These are phyloP conservation scores for Solenopsis fugax DNA, from an alignment of 1,140 invertebrate genomes.

Conservation along the genomic window DNA sequence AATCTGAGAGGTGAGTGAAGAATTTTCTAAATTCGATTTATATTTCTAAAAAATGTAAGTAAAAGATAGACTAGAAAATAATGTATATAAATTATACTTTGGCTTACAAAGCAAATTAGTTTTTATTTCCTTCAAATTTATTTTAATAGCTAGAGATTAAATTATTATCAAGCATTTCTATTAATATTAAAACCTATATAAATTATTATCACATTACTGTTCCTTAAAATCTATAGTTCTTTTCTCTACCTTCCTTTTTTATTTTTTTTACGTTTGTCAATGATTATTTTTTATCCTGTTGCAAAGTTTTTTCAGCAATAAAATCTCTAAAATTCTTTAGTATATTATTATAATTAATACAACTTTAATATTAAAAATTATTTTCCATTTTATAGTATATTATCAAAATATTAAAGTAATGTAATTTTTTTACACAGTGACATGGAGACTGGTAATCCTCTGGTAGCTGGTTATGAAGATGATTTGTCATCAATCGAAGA, in stretches of 20 bases:
- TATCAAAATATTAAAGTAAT: constrained; percentile 7
- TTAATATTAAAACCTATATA: background rate
- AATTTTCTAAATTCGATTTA: background rate
- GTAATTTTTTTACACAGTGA: constrained; percentile 88
- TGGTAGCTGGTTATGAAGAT: constrained; percentile 95
- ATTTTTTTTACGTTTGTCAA: background rate
- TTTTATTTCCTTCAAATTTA: background rate
- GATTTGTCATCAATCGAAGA: constrained; percentile 92
- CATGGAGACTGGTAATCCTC: constrained; percentile 93
- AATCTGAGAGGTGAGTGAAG: constrained; percentile 88
- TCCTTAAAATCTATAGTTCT: background rate
- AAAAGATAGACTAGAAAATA: background rate
- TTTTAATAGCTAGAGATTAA: background rate
- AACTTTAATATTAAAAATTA: constrained; percentile 32
- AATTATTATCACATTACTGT: background rate
- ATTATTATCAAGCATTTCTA: too few relatives aligned
- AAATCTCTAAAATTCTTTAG: background rate
- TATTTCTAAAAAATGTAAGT: constrained; percentile 21
- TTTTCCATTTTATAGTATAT: constrained; percentile 30
- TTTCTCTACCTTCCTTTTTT: background rate
- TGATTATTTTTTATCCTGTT: background rate
- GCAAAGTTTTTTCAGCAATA: background rate
- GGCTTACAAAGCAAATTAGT: background rate
- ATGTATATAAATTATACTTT: background rate
- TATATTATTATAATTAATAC: constrained; percentile 23